Evolutionary conservation across 2,888 invertebrate genomes (phyloP), one percentile per base, ranked within the genome.

Genomic region (Lasioglossum leucozonium): DNA sequence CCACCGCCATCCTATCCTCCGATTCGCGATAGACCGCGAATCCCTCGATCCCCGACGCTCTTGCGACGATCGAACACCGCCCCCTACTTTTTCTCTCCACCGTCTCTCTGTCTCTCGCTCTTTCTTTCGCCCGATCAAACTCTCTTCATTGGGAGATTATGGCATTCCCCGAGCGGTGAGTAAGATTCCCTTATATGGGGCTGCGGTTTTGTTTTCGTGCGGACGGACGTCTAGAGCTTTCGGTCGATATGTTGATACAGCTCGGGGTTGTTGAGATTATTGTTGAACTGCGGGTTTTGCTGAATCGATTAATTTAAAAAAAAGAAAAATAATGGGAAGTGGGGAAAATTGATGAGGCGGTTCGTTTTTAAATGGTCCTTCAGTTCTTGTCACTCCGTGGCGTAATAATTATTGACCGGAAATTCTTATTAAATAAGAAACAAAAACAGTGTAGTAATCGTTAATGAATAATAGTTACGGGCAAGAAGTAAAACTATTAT

Each of bases 1-100:
- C 2, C 42, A 44, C 55, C 77, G 77, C 77, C 71, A 77, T 71
- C 37, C 26, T 55, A 26, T 58, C 44, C 44, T 47, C 47, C 67
- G 65, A 76, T 67, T 67, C 76, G 65, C 67, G 16, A 26, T 69
- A 22, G 26, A 62, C 22, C 42, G 51, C 51, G 67, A 62, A 26
- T 72, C 65, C 26, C 75, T 37, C 44, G 44, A 30, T 62, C 58
- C 58, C 8, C 74, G 58, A 30, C 51, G 58, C 26, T 58, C 26
- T 26, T 58, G 13, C 13, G 58, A 26, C 58, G 16, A 58, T 58
- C 58, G 26, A 22, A 51, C 10, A 22, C 8, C 51, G 0, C 51
- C 51, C 22, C 51, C 22, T n/a, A n/a, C n/a, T 0, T 40, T 10
- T 47, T 22, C 47, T 26, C 26, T 58, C 26, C 26, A 5, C 22